phyloP scores from a whole-genome alignment of 2,888 invertebrate genomes.

The Mycalesis mineus region DNA sequence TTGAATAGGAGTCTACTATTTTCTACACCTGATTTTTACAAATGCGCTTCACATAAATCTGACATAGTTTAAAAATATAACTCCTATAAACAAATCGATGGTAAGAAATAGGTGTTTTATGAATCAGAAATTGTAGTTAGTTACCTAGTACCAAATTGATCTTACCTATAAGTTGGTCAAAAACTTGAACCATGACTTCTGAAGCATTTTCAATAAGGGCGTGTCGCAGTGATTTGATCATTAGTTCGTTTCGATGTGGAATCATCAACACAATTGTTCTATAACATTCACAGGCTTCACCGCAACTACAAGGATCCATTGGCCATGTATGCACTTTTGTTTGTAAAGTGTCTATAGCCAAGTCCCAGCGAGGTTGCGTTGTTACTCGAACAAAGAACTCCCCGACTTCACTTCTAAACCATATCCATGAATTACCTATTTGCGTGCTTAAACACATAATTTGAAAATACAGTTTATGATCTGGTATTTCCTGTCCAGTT shows the following conservation, averaged over 20 bases:
- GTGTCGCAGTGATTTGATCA: conserved; percentile 59
- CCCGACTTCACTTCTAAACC: conserved; percentile 61
- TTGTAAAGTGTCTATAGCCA: conserved; percentile 57
- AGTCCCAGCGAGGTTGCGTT: conserved; percentile 63
- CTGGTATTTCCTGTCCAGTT: conserved; percentile 43
- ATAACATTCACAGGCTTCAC: conserved; percentile 65
- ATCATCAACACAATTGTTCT: conserved; percentile 55
- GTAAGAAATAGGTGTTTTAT: too few relatives aligned
- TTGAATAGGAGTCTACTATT: too few relatives aligned
- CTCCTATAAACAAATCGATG: too few relatives aligned
- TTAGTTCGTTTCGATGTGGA: conserved; percentile 64
- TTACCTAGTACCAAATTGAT: too few relatives aligned
- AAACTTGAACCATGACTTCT: conserved; percentile 57
- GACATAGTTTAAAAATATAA: too few relatives aligned
- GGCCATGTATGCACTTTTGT: conserved; percentile 57
- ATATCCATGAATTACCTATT: conserved; percentile 60
- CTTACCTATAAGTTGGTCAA: conserved; percentile 59
- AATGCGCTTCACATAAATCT: too few relatives aligned
- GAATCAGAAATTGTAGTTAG: too few relatives aligned
- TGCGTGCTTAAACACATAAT: conserved; percentile 61
- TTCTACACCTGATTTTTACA: too few relatives aligned
- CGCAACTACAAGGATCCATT: conserved; percentile 61
- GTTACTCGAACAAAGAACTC: conserved; percentile 65
- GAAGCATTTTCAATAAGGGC: conserved; percentile 62
- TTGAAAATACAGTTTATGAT: conserved; percentile 58